Conservation (phyloP, 2,113 vertebrate genomes). For the Dunckerocampus dactyliophorus region DNA sequence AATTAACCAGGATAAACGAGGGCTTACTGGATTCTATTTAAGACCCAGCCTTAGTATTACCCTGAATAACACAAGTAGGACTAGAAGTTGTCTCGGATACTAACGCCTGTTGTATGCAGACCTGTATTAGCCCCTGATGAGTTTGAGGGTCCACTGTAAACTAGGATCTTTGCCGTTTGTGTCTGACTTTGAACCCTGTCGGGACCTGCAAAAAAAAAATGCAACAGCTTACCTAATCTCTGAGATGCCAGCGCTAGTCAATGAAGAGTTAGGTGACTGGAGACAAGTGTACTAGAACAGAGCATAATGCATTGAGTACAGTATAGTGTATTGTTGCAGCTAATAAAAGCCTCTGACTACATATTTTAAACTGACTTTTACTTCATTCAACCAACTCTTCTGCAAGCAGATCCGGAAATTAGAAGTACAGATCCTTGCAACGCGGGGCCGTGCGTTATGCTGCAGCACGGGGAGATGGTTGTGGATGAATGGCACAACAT, state of each 20-base stretch:
- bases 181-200: slow-evolving; percentile 28
- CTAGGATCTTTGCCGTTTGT: background rate
- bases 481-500: too few relatives aligned
- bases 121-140: background rate
- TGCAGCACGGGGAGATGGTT: too few relatives aligned
- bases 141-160: background rate
- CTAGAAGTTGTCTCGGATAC: background rate
- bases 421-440: too few relatives aligned
- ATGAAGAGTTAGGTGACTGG: slow-evolving; percentile 64
- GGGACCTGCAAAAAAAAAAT: background rate
- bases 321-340: slow-evolving; percentile 38
- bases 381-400: background rate
- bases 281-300: slow-evolving; percentile 20
- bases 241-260: slow-evolving; percentile 62
- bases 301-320: slow-evolving; percentile 23
- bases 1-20: too few relatives aligned
- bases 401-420: too few relatives aligned
- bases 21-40: too few relatives aligned
- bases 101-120: background rate
- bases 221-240: slow-evolving; percentile 29
- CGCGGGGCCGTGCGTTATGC: too few relatives aligned
- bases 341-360: slow-evolving; percentile 67
- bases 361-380: slow-evolving; percentile 3
- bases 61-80: background rate
- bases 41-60: background rate